These are phyloP conservation scores for Archips xylosteana DNA, from an alignment of 2,888 invertebrate genomes.

Conservation along the genomic window DNA sequence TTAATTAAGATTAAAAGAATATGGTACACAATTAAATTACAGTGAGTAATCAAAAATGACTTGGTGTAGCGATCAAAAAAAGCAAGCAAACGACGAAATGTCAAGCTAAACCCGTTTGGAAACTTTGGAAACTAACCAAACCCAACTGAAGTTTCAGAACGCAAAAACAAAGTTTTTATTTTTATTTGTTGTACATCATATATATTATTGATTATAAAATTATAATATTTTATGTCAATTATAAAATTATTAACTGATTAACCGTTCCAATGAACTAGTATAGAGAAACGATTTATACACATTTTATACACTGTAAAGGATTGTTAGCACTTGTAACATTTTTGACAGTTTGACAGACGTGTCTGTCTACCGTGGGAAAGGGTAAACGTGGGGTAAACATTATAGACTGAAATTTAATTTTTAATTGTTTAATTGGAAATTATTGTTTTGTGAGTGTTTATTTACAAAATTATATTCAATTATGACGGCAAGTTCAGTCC, in stretches of 20 bases:
- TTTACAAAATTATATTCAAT: no score
- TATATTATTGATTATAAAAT: no score
- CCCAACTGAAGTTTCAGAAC: background rate
- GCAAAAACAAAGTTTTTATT: background rate
- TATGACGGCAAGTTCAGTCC: no score
- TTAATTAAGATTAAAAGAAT: background rate
- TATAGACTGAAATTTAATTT: background rate
- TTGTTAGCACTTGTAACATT: no score
- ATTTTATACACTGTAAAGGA: no score
- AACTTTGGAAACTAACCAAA: slow-evolving; percentile 7
- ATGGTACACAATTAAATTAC: slow-evolving; percentile 33
- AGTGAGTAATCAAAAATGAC: slow-evolving; percentile 56
- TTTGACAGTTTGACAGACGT: no score
- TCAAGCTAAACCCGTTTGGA: slow-evolving; percentile 30
- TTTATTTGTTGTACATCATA: background rate
- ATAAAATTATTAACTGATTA: no score
- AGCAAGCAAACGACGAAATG: slow-evolving; percentile 42
- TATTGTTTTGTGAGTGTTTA: background rate
- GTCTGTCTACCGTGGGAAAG: background rate
- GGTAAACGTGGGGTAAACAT: background rate
- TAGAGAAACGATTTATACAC: no score
- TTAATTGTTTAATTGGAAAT: background rate
- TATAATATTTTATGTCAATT: no score
- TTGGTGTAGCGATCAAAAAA: slow-evolving; percentile 46
- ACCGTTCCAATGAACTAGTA: no score